These are phyloP conservation scores for Tenthredo distinguenda DNA, from an alignment of 2,888 invertebrate species.

Conservation along the genomic window DNA sequence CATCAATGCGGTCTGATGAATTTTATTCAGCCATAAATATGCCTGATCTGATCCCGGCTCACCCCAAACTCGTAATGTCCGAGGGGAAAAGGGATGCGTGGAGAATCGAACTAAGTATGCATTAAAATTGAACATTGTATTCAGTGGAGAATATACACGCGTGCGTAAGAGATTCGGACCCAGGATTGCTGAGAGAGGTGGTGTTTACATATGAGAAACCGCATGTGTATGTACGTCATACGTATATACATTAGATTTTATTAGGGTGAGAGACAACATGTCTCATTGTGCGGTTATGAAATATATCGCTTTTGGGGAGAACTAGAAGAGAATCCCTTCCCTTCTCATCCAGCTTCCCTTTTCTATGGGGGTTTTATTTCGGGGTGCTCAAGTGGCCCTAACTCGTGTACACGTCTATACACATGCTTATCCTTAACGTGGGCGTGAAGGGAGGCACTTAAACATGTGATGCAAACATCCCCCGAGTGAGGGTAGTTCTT, in stretches of 20 bases:
- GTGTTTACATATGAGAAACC: slow-evolving; percentile 28
- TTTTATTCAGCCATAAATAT: slow-evolving; percentile 26
- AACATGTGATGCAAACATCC: slow-evolving; percentile 35
- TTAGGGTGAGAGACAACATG: background rate
- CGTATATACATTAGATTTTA: background rate
- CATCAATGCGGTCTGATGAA: background rate
- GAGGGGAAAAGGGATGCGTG: background rate
- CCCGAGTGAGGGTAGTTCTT: slow-evolving; percentile 13
- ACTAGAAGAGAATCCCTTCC: background rate
- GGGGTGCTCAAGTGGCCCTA: slow-evolving; percentile 15
- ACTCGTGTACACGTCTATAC: background rate
- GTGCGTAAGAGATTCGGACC: background rate
- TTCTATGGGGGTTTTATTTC: slow-evolving; percentile 6
- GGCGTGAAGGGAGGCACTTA: slow-evolving; percentile 41
- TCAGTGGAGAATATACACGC: background rate
- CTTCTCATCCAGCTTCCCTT: background rate
- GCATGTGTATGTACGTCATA: background rate
- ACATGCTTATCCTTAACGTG: background rate
- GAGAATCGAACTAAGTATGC: background rate
- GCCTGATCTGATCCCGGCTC: background rate
- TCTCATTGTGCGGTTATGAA: slow-evolving; percentile 15
- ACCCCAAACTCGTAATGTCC: background rate
- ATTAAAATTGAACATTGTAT: slow-evolving; percentile 19
- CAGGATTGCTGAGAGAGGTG: background rate
- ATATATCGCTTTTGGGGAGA: slow-evolving; percentile 27